Evolutionary conservation across 2,888 invertebrate species (phyloP).

Genomic region (Steromphala cineraria): DNA sequence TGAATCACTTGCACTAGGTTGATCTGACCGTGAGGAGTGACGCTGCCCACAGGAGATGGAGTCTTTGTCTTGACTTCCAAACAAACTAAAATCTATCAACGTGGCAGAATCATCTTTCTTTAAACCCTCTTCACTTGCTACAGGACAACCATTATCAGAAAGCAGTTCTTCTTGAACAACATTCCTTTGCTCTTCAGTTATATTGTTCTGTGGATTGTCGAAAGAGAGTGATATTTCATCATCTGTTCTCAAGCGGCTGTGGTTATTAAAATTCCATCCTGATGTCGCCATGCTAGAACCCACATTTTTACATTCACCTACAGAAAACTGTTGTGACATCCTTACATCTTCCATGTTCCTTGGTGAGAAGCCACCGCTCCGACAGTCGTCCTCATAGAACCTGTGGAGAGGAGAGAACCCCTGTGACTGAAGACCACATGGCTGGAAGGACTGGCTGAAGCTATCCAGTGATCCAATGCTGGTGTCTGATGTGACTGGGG

Average conservation of each 20-base stretch:
- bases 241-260: too few species aligned
- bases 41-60: neutral
- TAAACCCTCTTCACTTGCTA: neutral
- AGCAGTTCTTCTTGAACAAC: too few species aligned
- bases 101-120: neutral
- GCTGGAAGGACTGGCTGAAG: neutral
- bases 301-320: too few species aligned
- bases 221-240: too few species aligned
- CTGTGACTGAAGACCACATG: neutral
- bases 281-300: too few species aligned
- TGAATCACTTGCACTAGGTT: neutral
- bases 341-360: neutral
- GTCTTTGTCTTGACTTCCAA: neutral
- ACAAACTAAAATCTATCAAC: neutral
- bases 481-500: neutral
- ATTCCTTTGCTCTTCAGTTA: too few species aligned
- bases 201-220: too few species aligned
- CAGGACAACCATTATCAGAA: neutral
- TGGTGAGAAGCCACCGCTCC: constrained; percentile 1
- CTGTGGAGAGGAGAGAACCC: neutral
- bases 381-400: neutral
- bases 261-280: too few species aligned
- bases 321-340: too few species aligned
- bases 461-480: neutral
- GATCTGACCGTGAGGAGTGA: neutral